phyloP scores from a whole-genome alignment of 2,113 vertebrate genomes.

The Carassius auratus region DNA sequence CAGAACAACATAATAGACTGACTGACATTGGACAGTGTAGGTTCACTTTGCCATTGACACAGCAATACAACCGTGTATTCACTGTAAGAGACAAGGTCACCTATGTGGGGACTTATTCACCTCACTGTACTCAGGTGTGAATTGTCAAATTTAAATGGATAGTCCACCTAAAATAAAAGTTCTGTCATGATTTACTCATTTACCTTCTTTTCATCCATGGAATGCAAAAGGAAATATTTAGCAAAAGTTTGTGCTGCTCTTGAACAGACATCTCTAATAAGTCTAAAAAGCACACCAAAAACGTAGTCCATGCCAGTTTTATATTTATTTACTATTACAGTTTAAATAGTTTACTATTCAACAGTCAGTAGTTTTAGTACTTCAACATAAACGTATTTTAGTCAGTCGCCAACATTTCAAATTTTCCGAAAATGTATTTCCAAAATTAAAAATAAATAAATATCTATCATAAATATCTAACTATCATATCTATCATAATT shows the following conservation, averaged over 20 bases:
- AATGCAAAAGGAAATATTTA: not conserved
- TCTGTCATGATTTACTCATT: not conserved
- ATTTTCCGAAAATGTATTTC: too few relatives aligned
- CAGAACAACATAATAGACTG: constrained; percentile 19
- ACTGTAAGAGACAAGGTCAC: not conserved
- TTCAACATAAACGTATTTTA: too few relatives aligned
- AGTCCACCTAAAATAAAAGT: not conserved
- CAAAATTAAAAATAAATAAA: too few relatives aligned
- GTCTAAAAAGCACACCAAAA: not conserved
- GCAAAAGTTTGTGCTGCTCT: not conserved
- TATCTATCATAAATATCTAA: too few relatives aligned
- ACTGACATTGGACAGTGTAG: constrained; percentile 2
- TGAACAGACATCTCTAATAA: not conserved
- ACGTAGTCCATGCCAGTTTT: not conserved
- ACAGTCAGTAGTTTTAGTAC: too few relatives aligned
- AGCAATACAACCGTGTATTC: not conserved
- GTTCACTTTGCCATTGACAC: not conserved
- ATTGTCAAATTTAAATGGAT: not conserved
- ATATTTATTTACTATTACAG: not conserved
- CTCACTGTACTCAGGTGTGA: not conserved
- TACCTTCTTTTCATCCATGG: too few relatives aligned
- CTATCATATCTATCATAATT: too few relatives aligned
- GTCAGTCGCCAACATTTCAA: not conserved
- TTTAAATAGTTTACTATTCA: not conserved
- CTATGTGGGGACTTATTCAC: not conserved